Evolutionary conservation across 2,888 invertebrate species (phyloP), one percentile per base, ranked within the genome.

Genomic region (Microplitis manilae): DNA sequence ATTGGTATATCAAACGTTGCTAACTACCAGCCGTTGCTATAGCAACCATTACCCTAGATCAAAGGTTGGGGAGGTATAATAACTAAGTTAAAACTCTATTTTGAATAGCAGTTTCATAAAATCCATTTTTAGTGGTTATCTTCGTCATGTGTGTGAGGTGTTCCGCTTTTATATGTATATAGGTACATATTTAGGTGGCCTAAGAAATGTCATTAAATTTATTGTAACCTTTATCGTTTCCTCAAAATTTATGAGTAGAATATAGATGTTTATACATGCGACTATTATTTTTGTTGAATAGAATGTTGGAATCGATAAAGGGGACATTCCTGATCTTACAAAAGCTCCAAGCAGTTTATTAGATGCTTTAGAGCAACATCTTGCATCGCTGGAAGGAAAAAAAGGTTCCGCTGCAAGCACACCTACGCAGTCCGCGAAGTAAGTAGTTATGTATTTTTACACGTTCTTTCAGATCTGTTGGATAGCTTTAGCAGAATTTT

Each of bases 231-330:
- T 7, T 41, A 41, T 9, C 1, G 41, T 41, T 41, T 38, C 65
- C 9, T 38, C 15, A 62, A 59, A 13, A 13, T 72, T 71, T 68
- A 40, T 20, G 13, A 71, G 9, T 30, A 65, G 5, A 38, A 9
- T 38, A 7, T 38, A 65, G 6, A 6, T 62, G 15, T 65, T 76
- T 20, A 59, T 68, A 60, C 65, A 61, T 68, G 8, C 38, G 67
- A n/a, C 65, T 60, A 75, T 20, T 41, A 73, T 79, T 71, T 80
- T 80, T 82, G 81, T 80, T 75, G 91, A 86, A 62, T 86, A 93
- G 92, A 97, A 97, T 89, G 97, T 98, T 83, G 99, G 99, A 73
- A 98, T 99, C 86, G 98, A 99, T 90, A 98, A 98, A 91, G 98
- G 98, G 41, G 98, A 99, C 89, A 98, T 99, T 90, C 99, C 99